These are phyloP conservation scores for Huso huso DNA, from an alignment of 2,797 vertebrate species.

Conservation along the genomic window DNA sequence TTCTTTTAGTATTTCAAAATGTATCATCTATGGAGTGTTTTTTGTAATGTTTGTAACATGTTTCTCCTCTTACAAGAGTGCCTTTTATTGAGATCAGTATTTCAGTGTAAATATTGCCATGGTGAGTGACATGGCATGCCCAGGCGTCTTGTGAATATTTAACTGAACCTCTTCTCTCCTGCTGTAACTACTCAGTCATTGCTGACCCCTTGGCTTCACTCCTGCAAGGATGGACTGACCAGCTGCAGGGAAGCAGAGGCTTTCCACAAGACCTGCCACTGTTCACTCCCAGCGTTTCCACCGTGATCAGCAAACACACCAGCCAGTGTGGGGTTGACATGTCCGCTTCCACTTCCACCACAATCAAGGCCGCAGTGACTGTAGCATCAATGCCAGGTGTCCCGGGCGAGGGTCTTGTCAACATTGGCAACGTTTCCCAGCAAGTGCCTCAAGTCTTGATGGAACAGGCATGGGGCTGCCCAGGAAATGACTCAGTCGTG, in stretches of 20 bases:
- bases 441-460: background rate
- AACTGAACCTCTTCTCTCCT: conserved; percentile 46
- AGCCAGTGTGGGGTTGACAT: conserved; percentile 20
- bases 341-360: background rate
- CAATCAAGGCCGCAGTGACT: background rate
- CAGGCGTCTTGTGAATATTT: no score
- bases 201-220: conserved; percentile 23
- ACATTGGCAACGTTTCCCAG: background rate
- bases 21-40: no score
- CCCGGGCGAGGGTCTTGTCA: background rate
- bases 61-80: no score
- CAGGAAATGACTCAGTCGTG: conserved; percentile 31
- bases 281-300: conserved; percentile 60
- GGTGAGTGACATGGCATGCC: background rate
- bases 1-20: no score
- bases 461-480: conserved; percentile 37
- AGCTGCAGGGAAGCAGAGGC: conserved; percentile 30
- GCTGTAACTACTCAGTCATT: conserved; percentile 58
- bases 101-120: background rate
- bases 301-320: conserved; percentile 53
- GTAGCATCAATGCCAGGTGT: background rate
- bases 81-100: background rate
- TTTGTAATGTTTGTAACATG: no score
- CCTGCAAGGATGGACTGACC: conserved; percentile 42
- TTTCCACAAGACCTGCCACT: conserved; percentile 48